Evolutionary conservation across 1,140 invertebrate species (phyloP).

Genomic region (Hyposmocoma kahamanoa): DNA sequence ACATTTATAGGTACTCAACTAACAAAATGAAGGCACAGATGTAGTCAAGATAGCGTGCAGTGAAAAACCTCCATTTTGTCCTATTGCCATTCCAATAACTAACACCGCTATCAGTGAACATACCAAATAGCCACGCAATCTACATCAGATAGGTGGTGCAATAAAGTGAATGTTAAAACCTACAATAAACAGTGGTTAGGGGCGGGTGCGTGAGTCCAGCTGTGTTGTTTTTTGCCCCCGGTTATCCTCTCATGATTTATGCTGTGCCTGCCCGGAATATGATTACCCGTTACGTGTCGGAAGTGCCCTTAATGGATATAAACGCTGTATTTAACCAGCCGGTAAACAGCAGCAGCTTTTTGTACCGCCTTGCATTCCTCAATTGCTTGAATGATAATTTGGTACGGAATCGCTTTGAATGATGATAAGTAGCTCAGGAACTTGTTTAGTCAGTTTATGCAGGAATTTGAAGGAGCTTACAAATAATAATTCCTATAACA

Average conservation of each 20-base stretch:
- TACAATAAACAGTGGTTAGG: conserved; percentile 51
- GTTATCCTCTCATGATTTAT: conserved; percentile 63
- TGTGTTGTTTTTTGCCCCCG: conserved; percentile 54
- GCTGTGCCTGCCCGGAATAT: conserved; percentile 60
- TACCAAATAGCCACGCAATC: conserved; percentile 1
- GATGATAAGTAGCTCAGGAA: too few species aligned
- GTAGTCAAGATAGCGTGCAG: too few species aligned
- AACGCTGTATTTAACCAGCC: conserved; percentile 58
- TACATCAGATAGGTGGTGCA: conserved; percentile 17
- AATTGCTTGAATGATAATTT: conserved; percentile 14
- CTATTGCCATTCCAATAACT: conserved; percentile 3
- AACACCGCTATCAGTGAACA: conserved; percentile 1
- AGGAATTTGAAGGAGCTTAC: too few species aligned
- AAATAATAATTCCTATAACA: too few species aligned
- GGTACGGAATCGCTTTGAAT: too few species aligned
- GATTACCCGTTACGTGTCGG: conserved; percentile 60
- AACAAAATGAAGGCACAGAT: too few species aligned
- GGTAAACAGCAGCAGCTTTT: conserved; percentile 30
- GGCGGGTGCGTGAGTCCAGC: conserved; percentile 28
- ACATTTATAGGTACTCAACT: too few species aligned
- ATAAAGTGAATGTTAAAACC: conserved; percentile 31
- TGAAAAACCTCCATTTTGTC: too few species aligned
- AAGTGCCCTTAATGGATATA: conserved; percentile 66
- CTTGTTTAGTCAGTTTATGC: too few species aligned
- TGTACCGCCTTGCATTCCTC: conserved; percentile 19